These are phyloP conservation scores for Enchytraeus crypticus DNA, from an alignment of 2,888 invertebrate species.

Conservation along the genomic window DNA sequence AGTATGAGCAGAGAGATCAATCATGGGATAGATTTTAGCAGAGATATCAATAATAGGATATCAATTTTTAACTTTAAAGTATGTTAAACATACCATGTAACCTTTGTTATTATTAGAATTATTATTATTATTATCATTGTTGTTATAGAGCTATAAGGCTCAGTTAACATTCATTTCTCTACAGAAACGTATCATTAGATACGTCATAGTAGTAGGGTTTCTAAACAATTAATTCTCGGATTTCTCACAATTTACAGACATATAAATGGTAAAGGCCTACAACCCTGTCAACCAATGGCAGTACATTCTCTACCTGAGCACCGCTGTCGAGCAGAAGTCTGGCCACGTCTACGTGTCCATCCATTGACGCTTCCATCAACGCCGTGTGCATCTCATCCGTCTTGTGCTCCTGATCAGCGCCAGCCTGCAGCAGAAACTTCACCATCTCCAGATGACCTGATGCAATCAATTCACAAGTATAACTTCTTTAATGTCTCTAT, in stretches of 20 bases:
- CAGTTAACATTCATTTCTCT: too few species aligned
- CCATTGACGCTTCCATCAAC: slow-evolving; percentile 99
- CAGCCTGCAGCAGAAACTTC: slow-evolving; percentile 82
- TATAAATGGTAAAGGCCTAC: background rate
- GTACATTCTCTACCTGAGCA: slow-evolving; percentile 62
- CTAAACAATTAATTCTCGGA: background rate
- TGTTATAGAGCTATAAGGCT: too few species aligned
- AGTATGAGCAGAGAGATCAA: too few species aligned
- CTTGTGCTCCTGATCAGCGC: slow-evolving; percentile 94
- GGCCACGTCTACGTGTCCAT: slow-evolving; percentile 96
- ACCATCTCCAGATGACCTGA: slow-evolving; percentile 87
- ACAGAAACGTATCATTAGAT: background rate
- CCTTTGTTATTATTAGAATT: too few species aligned
- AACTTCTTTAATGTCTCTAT: too few species aligned
- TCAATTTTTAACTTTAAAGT: too few species aligned
- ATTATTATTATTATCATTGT: too few species aligned
- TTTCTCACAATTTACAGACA: background rate
- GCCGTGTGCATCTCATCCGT: slow-evolving; percentile 99
- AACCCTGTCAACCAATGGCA: background rate
- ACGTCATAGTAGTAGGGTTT: background rate
- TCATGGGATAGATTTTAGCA: too few species aligned
- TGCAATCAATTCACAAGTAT: too few species aligned
- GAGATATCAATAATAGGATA: too few species aligned
- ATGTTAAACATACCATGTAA: background rate
- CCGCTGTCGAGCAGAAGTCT: slow-evolving; percentile 86